phyloP scores from a whole-genome alignment of 1,140 invertebrate genomes.

The Papilio aristodemus region DNA sequence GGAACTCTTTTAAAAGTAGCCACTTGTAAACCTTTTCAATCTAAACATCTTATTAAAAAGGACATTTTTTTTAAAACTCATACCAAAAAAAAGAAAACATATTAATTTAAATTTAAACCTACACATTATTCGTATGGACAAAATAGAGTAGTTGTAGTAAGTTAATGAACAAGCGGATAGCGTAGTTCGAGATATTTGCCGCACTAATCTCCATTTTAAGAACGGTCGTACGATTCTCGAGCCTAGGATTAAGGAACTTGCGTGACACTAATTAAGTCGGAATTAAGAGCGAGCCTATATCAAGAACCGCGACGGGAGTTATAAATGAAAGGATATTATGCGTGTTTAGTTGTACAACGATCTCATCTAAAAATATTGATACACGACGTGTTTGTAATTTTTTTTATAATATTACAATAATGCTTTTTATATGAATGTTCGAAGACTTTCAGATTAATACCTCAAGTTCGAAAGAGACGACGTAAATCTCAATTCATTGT shows the following conservation, averaged over 20 bases:
- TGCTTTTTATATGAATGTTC: too few relatives aligned
- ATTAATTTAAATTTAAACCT: not conserved
- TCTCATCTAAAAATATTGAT: slow-evolving; percentile 40
- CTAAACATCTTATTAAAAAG: not conserved
- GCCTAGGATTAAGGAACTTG: slow-evolving; percentile 79
- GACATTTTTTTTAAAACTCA: too few relatives aligned
- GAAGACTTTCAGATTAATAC: too few relatives aligned
- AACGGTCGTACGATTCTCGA: slow-evolving; percentile 73
- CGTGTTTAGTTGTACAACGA: slow-evolving; percentile 62
- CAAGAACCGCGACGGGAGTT: slow-evolving; percentile 74
- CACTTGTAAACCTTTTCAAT: too few relatives aligned
- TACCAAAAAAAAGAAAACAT: not conserved
- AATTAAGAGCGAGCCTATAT: slow-evolving; percentile 77
- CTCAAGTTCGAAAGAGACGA: not conserved
- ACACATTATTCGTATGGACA: slow-evolving; percentile 9
- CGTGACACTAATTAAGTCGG: slow-evolving; percentile 79
- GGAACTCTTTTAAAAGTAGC: too few relatives aligned
- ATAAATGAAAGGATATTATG: slow-evolving; percentile 78
- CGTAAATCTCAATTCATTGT: not conserved
- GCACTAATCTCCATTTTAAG: slow-evolving; percentile 79
- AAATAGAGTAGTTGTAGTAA: slow-evolving; percentile 51
- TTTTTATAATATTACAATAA: slow-evolving; percentile 35
- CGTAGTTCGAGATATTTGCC: slow-evolving; percentile 74
- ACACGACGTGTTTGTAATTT: slow-evolving; percentile 30
- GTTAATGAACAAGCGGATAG: slow-evolving; percentile 68